Conservation (phyloP, 1,140 invertebrate species). For the Periplaneta americana region DNA sequence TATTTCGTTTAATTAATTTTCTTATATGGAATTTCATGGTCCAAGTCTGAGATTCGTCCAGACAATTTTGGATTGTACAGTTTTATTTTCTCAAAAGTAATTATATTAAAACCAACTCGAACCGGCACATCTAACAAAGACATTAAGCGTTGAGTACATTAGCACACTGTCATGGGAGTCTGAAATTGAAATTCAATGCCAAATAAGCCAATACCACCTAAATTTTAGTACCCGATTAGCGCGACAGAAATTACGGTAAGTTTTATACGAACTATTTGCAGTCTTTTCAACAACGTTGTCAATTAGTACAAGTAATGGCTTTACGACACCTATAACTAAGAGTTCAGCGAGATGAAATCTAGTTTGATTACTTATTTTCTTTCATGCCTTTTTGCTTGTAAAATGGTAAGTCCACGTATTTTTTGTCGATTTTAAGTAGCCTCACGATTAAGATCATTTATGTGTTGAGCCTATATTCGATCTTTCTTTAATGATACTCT, state of each 20-base stretch:
- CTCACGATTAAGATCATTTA: neutral
- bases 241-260: neutral
- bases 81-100: no score
- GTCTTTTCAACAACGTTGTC: neutral
- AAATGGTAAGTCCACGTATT: neutral
- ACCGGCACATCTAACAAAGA: no score
- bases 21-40: no score
- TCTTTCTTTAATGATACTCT: neutral
- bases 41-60: no score
- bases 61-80: no score
- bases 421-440: neutral
- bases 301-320: neutral
- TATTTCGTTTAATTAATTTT: no score
- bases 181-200: no score
- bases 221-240: neutral
- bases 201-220: neutral
- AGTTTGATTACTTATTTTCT: neutral
- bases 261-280: neutral
- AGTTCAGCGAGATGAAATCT: neutral
- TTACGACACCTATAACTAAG: neutral
- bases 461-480: neutral
- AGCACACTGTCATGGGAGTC: no score
- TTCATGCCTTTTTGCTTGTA: no score
- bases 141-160: no score
- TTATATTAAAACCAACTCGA: no score